Evolutionary conservation across 30 jellyfish, hydroid and myxozoan genomes (phyloP).

Genomic region (Aurelia coerulea): DNA sequence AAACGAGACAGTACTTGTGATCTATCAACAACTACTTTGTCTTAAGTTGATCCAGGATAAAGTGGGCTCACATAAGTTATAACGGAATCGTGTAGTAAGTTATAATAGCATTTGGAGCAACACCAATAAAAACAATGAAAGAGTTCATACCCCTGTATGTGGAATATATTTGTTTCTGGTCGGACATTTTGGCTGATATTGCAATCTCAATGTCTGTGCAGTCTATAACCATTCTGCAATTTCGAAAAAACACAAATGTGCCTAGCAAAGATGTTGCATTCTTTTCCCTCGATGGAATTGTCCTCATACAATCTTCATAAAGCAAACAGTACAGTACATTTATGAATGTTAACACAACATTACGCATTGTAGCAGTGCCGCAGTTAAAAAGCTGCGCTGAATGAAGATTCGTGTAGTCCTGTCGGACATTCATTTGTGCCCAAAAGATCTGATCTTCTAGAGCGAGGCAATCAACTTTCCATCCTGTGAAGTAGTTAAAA

Average conservation of each 20-base stretch:
- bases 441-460: background rate
- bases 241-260: too few relatives aligned
- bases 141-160: too few relatives aligned
- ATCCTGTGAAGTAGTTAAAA: background rate
- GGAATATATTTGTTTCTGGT: too few relatives aligned
- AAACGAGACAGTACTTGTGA: slow-evolving; percentile 5
- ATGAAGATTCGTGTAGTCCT: background rate
- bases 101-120: slow-evolving; percentile 40
- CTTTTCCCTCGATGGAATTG: too few relatives aligned
- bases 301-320: background rate
- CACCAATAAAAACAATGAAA: background rate
- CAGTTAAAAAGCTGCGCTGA: background rate
- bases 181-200: too few relatives aligned
- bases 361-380: too few relatives aligned
- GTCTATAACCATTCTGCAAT: too few relatives aligned
- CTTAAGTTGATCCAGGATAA: too few relatives aligned
- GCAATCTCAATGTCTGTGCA: too few relatives aligned
- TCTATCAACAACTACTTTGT: background rate
- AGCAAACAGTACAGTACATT: background rate
- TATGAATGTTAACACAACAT: background rate
- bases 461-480: background rate
- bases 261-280: too few relatives aligned
- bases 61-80: too few relatives aligned
- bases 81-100: too few relatives aligned
- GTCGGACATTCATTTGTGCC: background rate